phyloP scores from a whole-genome alignment of 37 sponge, comb jelly and placozoan species.

The Geodia barretti region DNA sequence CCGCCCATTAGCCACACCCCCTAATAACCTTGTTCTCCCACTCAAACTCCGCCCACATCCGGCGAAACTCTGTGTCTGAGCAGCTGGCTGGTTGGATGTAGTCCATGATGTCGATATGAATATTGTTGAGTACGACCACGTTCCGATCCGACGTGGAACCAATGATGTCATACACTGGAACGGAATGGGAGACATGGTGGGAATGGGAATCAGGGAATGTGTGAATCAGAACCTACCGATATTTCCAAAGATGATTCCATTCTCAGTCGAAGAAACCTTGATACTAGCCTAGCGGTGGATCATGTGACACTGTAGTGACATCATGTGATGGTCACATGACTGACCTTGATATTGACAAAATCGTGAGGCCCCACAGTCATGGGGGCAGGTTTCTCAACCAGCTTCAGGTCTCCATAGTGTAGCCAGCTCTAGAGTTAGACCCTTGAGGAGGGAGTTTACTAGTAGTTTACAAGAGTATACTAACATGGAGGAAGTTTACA shows the following conservation, averaged over 20 bases:
- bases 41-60: constrained; percentile 99
- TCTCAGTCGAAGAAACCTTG: constrained; percentile 98
- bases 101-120: constrained; percentile 99
- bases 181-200: not conserved
- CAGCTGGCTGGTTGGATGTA: constrained; percentile 95
- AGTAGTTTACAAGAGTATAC: no score
- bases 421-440: constrained; percentile 94
- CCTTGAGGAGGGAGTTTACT: constrained; percentile 13
- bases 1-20: constrained; percentile 99
- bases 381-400: constrained; percentile 94
- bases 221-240: constrained; percentile 67
- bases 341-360: constrained; percentile 94
- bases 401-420: constrained; percentile 94
- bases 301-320: not conserved
- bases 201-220: not conserved
- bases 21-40: constrained; percentile 98
- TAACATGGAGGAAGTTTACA: not conserved
- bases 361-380: constrained; percentile 92
- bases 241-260: constrained; percentile 99
- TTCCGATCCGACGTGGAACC: constrained; percentile 91
- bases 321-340: constrained; percentile 15
- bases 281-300: constrained; percentile 60
- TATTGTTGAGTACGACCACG: constrained; percentile 97
- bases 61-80: constrained; percentile 94
- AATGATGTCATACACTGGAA: constrained; percentile 94